These are phyloP conservation scores for Diabrotica undecimpunctata DNA, from an alignment of 1,140 invertebrate genomes.

Conservation along the genomic window DNA sequence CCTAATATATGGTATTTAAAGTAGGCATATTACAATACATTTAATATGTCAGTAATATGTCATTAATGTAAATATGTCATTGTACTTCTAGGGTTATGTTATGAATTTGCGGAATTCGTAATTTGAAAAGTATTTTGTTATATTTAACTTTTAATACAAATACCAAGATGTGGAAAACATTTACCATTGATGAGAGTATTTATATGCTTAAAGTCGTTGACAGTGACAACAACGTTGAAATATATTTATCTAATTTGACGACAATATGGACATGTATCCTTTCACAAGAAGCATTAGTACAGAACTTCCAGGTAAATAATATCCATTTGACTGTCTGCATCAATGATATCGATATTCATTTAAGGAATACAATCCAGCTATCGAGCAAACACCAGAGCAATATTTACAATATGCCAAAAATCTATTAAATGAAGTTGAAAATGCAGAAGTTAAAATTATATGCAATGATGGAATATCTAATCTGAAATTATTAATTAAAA, in stretches of 20 bases:
- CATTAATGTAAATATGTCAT: no score
- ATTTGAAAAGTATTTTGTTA: no score
- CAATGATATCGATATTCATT: not conserved
- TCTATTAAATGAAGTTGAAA: conserved; percentile 9
- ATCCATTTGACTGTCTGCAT: not conserved
- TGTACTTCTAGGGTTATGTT: no score
- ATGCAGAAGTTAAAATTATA: not conserved
- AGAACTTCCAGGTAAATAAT: conserved; percentile 9
- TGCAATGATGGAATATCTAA: no score
- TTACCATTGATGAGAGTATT: conserved; percentile 1
- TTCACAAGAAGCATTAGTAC: not conserved
- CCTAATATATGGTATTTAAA: no score
- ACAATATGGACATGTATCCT: conserved; percentile 3
- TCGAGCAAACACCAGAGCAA: conserved; percentile 6
- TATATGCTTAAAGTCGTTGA: conserved; percentile 14
- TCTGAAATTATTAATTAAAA: no score
- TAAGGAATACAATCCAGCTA: conserved; percentile 8
- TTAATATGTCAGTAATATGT: no score
- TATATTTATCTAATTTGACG: conserved; percentile 11
- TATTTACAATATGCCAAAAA: not conserved
- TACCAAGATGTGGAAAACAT: conserved; percentile 14
- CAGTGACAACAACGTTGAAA: not conserved
- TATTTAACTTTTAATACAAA: no score
- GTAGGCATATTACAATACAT: no score
- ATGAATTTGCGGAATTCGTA: no score